These are phyloP conservation scores for Siniperca obscura DNA, from an alignment of 2,797 vertebrate species.

Conservation along the genomic window DNA sequence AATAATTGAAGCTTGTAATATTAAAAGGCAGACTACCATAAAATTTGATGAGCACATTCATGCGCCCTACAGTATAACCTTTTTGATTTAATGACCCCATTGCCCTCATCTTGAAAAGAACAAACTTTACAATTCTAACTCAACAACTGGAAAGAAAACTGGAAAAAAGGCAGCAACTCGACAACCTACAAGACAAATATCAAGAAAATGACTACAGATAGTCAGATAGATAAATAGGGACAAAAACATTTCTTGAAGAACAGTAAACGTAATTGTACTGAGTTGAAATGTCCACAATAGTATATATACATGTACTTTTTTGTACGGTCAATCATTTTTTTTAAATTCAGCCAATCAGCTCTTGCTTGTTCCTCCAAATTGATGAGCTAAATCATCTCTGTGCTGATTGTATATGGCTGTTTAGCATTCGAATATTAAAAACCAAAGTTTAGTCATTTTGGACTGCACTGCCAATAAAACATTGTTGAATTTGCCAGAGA, in stretches of 20 bases:
- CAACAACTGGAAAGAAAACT: not conserved
- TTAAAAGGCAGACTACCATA: not conserved
- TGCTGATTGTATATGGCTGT: conserved; percentile 22
- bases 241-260: not conserved
- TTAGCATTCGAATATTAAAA: conserved; percentile 17
- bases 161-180: not conserved
- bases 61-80: not conserved
- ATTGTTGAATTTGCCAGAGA: conserved; percentile 31
- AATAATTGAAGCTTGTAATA: not conserved
- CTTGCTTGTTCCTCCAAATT: not conserved
- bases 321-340: not conserved
- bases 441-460: conserved; percentile 5
- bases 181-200: not conserved
- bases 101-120: not conserved
- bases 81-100: not conserved
- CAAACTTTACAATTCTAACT: not conserved
- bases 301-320: not conserved
- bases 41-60: not conserved
- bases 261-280: not conserved
- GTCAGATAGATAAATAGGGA: not conserved
- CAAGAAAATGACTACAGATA: not conserved
- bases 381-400: not conserved
- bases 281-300: not conserved
- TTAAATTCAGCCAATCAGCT: not conserved
- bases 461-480: conserved; percentile 18